These are phyloP conservation scores for Sitta europaea DNA, from an alignment of 2,113 vertebrate genomes.

Conservation along the genomic window DNA sequence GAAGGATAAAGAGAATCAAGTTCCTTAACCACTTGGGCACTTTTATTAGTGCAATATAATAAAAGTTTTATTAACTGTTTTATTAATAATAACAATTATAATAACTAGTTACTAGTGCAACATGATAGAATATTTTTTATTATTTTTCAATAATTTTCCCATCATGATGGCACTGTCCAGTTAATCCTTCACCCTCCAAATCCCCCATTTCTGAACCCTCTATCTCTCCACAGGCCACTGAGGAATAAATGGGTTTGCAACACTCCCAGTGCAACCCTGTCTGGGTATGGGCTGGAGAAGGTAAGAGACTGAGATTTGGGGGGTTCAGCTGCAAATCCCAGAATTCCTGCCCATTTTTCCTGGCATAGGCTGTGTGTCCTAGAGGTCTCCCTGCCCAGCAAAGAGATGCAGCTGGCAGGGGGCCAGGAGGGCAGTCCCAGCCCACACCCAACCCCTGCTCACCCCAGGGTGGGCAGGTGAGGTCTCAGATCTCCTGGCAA, in stretches of 20 bases:
- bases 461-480: background rate
- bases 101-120: too few species aligned
- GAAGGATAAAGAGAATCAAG: background rate
- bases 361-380: background rate
- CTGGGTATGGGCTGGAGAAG: background rate
- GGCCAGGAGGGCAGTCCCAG: background rate
- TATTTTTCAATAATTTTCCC: background rate
- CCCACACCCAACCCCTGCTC: background rate
- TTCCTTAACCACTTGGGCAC: background rate
- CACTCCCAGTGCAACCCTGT: background rate
- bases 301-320: background rate
- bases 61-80: too few species aligned
- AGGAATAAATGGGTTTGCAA: background rate
- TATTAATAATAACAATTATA: too few species aligned
- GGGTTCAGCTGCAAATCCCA: background rate
- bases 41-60: background rate
- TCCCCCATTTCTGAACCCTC: background rate
- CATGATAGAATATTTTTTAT: background rate
- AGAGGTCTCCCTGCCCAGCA: background rate
- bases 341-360: background rate
- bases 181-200: background rate
- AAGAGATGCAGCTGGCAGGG: background rate
- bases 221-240: background rate
- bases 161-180: background rate
- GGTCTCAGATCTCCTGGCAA: rapidly evolving